Conservation (phyloP, 2,113 vertebrate species). For the Catharus minimus region DNA sequence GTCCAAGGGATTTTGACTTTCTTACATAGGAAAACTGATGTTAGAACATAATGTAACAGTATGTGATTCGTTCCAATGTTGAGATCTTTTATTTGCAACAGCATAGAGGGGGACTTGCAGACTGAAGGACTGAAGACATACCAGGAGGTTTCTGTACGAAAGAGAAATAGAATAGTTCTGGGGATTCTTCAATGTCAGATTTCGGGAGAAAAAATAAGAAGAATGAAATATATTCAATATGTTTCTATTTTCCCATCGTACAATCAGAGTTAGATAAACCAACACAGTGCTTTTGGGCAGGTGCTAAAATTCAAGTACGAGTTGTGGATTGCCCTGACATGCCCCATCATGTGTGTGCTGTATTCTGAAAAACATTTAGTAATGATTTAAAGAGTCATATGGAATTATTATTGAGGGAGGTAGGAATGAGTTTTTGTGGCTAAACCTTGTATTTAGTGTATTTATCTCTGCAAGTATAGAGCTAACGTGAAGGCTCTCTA, state of each 20-base stretch:
- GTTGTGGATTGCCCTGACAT: neutral
- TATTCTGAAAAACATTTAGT: neutral
- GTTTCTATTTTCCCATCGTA: neutral
- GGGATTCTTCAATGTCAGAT: neutral
- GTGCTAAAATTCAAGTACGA: neutral
- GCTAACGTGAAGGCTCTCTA: neutral
- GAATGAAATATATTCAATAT: neutral
- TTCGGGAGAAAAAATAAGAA: fast-evolving
- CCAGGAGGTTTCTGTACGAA: neutral
- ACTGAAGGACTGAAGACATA: neutral
- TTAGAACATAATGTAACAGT: neutral
- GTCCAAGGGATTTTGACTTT: neutral
- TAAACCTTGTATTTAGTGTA: neutral
- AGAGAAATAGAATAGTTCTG: neutral
- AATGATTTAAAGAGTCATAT: neutral
- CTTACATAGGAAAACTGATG: neutral
- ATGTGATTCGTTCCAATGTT: neutral
- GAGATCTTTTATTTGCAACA: neutral
- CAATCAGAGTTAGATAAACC: neutral
- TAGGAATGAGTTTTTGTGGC: neutral
- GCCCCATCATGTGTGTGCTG: neutral
- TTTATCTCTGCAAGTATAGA: neutral
- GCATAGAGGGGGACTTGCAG: neutral
- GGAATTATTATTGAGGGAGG: neutral
- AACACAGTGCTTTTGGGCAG: neutral